These are phyloP conservation scores for Cosmia trapezina DNA, from an alignment of 2,888 invertebrate genomes.

Conservation along the genomic window DNA sequence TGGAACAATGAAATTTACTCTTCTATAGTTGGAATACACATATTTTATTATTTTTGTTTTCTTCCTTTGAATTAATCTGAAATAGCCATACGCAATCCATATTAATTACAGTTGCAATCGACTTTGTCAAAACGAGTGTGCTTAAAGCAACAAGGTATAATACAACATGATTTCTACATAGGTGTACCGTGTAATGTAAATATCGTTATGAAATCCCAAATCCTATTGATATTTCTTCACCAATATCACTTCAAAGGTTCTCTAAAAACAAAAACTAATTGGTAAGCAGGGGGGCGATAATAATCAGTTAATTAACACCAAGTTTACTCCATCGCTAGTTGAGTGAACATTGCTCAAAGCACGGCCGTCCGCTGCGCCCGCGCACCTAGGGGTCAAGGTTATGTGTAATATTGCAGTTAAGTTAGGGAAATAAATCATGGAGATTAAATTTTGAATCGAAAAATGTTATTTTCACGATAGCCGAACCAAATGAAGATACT, in stretches of 20 bases:
- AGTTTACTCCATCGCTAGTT: constrained; percentile 60
- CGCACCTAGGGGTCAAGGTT: constrained; percentile 73
- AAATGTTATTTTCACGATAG: background rate
- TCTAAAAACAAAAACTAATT: constrained; percentile 60
- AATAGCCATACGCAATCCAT: background rate
- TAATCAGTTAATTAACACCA: constrained; percentile 65
- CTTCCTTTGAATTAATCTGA: background rate
- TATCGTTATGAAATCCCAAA: constrained; percentile 33
- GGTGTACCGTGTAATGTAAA: constrained; percentile 11
- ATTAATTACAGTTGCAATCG: background rate
- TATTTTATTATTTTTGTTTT: background rate
- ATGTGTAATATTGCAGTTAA: constrained; percentile 22
- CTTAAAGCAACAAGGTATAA: background rate
- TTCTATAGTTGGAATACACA: background rate
- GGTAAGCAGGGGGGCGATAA: constrained; percentile 62
- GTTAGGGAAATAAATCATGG: background rate
- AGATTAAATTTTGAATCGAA: background rate
- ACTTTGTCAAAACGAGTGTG: background rate
- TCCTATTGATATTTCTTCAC: constrained; percentile 45
- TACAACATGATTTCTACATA: constrained; percentile 18
- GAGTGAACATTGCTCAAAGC: constrained; percentile 65
- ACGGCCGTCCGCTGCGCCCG: constrained; percentile 65
- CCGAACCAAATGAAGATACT: background rate
- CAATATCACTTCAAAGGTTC: constrained; percentile 47
- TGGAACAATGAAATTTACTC: constrained; percentile 16